Evolutionary conservation across 2,797 vertebrate species (phyloP).

Genomic region (Megalops cyprinoides): DNA sequence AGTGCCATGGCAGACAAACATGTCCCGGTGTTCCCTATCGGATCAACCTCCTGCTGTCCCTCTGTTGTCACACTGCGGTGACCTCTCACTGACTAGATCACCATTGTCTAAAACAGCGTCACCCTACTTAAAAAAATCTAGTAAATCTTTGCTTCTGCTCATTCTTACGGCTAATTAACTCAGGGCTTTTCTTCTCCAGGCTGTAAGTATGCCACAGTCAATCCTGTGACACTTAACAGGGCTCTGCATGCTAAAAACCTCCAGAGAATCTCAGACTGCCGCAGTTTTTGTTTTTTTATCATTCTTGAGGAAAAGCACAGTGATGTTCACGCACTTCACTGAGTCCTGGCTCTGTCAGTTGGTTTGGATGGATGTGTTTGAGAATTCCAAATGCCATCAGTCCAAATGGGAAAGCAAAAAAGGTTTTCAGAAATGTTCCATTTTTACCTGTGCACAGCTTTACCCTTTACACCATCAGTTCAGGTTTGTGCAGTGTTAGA

Average conservation of each 20-base stretch:
- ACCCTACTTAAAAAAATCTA: conserved; percentile 33
- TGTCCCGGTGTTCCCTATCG: conserved; percentile 25
- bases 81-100: conserved; percentile 55
- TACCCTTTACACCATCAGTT: not conserved
- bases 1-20: conserved; percentile 22
- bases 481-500: not conserved
- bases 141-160: conserved; percentile 39
- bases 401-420: not conserved
- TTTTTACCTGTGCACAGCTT: not conserved
- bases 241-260: not conserved
- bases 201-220: conserved; percentile 39
- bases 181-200: conserved; percentile 50
- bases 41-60: conserved; percentile 45
- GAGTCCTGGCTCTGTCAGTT: conserved; percentile 24
- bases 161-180: conserved; percentile 59
- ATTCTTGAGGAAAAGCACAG: conserved; percentile 11
- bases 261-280: not conserved
- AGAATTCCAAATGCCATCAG: not conserved
- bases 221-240: conserved; percentile 9
- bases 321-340: conserved; percentile 23
- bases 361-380: conserved; percentile 7
- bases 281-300: not conserved
- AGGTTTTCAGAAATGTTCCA: not conserved
- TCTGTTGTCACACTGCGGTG: conserved; percentile 42
- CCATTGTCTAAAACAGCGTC: conserved; percentile 43